These are phyloP conservation scores for Crematogaster levior DNA, from an alignment of 2,888 invertebrate genomes.

Conservation along the genomic window DNA sequence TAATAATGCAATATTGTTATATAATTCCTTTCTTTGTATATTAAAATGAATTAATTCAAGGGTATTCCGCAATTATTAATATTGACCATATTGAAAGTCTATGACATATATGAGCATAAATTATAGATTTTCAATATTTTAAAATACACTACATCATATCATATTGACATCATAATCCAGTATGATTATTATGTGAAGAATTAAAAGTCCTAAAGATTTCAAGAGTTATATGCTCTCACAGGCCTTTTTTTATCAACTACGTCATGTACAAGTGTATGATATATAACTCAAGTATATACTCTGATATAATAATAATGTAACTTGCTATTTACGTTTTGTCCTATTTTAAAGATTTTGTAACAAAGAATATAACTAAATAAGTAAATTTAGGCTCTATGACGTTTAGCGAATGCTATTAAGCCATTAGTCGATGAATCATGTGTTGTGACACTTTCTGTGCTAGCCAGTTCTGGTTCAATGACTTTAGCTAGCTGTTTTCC, in stretches of 20 bases:
- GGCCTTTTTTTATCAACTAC: conserved; percentile 16
- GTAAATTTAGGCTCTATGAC: conserved; percentile 83
- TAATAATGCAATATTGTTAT: not conserved
- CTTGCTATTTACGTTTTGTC: not conserved
- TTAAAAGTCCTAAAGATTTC: not conserved
- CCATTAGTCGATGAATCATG: conserved; percentile 99
- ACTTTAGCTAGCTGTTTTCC: conserved; percentile 99
- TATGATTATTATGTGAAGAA: not conserved
- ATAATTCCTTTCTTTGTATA: not conserved
- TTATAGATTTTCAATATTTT: not conserved
- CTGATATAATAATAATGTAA: conserved; percentile 19
- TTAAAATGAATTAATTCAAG: not conserved
- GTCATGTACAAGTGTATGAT: conserved; percentile 54
- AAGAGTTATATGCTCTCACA: not conserved
- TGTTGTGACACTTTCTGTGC: conserved; percentile 88
- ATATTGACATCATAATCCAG: not conserved
- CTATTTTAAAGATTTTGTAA: not conserved
- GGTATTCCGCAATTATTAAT: too few species aligned
- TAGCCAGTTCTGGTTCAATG: conserved; percentile 97
- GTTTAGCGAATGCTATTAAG: conserved; percentile 97
- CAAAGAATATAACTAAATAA: conserved; percentile 10
- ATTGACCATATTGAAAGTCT: not conserved
- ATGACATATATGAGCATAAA: not conserved
- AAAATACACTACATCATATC: not conserved
- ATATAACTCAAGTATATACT: conserved; percentile 39